These are phyloP conservation scores for Agrenia bidenticulata DNA, from an alignment of 2,888 invertebrate species.

Conservation along the genomic window DNA sequence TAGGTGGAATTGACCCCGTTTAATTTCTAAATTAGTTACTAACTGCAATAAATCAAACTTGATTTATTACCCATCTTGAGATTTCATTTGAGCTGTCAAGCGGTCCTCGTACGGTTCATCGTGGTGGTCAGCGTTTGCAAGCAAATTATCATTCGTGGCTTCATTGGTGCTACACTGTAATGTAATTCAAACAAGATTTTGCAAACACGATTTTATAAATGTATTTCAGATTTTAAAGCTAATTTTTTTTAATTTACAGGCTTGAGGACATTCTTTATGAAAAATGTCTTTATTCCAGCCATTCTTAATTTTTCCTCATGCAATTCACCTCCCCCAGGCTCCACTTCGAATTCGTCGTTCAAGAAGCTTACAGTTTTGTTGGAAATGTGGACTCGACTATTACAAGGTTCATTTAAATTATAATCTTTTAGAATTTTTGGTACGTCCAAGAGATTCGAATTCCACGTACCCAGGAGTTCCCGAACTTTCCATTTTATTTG, in stretches of 20 bases:
- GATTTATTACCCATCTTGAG: background rate
- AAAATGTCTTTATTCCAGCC: conserved; percentile 56
- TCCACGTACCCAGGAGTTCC: conserved; percentile 86
- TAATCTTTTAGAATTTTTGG: too few relatives aligned
- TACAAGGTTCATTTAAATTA: background rate
- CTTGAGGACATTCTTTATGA: conserved; percentile 56
- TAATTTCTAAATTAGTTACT: background rate
- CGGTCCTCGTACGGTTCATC: background rate
- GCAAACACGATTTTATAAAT: too few relatives aligned
- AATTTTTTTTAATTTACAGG: too few relatives aligned
- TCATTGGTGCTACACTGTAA: too few relatives aligned
- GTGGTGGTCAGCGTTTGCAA: background rate
- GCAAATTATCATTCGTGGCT: too few relatives aligned
- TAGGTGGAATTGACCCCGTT: background rate
- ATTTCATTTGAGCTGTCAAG: conserved; percentile 16
- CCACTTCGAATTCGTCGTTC: conserved; percentile 57
- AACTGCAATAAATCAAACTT: background rate
- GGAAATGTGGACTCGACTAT: conserved; percentile 56
- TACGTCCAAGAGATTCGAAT: background rate
- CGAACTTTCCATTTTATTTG: conserved; percentile 95
- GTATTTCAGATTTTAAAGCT: too few relatives aligned
- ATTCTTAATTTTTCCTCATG: conserved; percentile 56
- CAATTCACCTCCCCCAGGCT: conserved; percentile 56
- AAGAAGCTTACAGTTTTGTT: conserved; percentile 56
- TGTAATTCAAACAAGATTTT: too few relatives aligned